Conservation (phyloP, 2,888 invertebrate genomes). For the Pediacus dermestoides region DNA sequence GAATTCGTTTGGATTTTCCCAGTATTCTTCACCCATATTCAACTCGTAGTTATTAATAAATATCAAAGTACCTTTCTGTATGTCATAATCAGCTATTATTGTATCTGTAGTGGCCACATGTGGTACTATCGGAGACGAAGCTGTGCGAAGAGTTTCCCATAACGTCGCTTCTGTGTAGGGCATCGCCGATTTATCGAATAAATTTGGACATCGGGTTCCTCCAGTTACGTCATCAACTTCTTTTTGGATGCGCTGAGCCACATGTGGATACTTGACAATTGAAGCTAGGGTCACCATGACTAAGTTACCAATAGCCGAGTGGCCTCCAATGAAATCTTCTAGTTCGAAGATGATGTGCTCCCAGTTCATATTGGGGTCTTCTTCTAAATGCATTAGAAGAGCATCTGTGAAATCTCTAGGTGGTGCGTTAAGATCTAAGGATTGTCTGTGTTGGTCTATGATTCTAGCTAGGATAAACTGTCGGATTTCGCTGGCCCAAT, state of each 20-base stretch:
- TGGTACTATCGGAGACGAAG: slow-evolving; percentile 86
- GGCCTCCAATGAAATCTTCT: slow-evolving; percentile 85
- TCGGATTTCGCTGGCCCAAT: slow-evolving; percentile 69
- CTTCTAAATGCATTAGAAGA: slow-evolving; percentile 61
- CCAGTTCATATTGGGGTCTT: slow-evolving; percentile 62
- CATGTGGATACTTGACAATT: slow-evolving; percentile 63
- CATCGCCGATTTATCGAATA: slow-evolving; percentile 64
- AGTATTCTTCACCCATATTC: slow-evolving; percentile 69
- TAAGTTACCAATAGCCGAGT: slow-evolving; percentile 82
- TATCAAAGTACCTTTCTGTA: slow-evolving; percentile 74
- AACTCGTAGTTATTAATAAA: slow-evolving; percentile 82
- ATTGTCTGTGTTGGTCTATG: slow-evolving; percentile 54
- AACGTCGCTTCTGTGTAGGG: slow-evolving; percentile 81
- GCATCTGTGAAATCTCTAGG: slow-evolving; percentile 80
- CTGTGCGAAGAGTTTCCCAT: slow-evolving; percentile 72
- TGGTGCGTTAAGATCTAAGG: slow-evolving; percentile 57
- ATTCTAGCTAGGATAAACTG: slow-evolving; percentile 71
- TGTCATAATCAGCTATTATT: slow-evolving; percentile 65
- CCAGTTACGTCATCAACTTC: slow-evolving; percentile 65
- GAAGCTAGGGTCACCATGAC: slow-evolving; percentile 73
- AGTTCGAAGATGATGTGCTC: slow-evolving; percentile 78
- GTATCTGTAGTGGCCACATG: slow-evolving; percentile 80
- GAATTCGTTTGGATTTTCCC: slow-evolving; percentile 70
- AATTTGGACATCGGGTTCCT: slow-evolving; percentile 54
- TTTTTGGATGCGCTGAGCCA: slow-evolving; percentile 61